phyloP scores from a whole-genome alignment of 2,113 vertebrate species.

The Apeltes quadracus region DNA sequence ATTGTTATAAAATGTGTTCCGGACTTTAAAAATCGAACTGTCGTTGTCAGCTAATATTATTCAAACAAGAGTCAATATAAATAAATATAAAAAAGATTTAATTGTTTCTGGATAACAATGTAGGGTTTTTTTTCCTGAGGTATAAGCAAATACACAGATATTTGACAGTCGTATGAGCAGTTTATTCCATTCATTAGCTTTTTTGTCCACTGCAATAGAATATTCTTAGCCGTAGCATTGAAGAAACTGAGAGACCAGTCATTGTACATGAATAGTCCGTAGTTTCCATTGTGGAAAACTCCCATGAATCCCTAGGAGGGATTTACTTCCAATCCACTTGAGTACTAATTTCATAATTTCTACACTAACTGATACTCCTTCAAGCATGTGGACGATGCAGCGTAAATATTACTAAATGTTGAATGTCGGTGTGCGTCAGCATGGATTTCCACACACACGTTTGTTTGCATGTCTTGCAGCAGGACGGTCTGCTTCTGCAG shows the following conservation, averaged over 20 bases:
- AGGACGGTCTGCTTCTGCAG: slow-evolving; percentile 3
- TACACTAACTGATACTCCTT: slow-evolving; percentile 29
- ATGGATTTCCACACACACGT: slow-evolving; percentile 13
- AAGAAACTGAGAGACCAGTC: background rate
- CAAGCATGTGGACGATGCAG: slow-evolving; percentile 38
- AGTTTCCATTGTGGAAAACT: slow-evolving; percentile 27
- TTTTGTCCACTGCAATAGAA: background rate
- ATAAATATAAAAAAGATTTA: background rate
- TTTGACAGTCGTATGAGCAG: background rate
- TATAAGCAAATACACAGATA: too few species aligned
- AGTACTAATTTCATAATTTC: slow-evolving; percentile 5
- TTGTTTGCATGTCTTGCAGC: slow-evolving; percentile 51
- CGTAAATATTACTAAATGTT: slow-evolving; percentile 2
- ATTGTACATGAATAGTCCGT: background rate
- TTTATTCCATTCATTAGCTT: background rate
- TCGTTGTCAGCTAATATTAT: background rate
- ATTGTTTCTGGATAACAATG: background rate
- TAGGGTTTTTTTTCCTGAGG: too few species aligned
- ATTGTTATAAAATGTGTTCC: background rate
- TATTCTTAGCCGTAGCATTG: background rate
- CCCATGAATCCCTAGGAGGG: slow-evolving; percentile 7
- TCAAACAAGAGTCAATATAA: background rate
- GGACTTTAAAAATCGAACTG: background rate
- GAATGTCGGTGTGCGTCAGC: slow-evolving; percentile 23
- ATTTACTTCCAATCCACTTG: background rate